Conservation (phyloP, 2,797 vertebrate species). For the Pseudochirops corinnae region DNA sequence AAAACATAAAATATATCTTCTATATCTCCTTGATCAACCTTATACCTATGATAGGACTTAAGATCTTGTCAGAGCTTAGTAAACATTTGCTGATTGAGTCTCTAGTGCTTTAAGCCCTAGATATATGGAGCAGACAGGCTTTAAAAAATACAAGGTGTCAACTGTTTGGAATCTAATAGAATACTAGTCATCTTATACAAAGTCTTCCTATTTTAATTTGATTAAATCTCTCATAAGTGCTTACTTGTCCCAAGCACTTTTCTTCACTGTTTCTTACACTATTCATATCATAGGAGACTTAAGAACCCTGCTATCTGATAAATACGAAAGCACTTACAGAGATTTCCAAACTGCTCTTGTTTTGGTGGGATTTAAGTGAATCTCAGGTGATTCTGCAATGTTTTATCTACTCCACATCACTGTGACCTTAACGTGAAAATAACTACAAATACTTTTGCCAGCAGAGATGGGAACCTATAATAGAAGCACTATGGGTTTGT, state of each 20-base stretch:
- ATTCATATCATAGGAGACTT: slow-evolving; percentile 40
- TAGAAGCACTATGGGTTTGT: neutral
- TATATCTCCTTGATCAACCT: neutral
- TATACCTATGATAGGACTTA: neutral
- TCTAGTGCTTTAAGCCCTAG: neutral
- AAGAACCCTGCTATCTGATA: slow-evolving; percentile 9
- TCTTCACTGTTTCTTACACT: slow-evolving; percentile 49
- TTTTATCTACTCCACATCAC: slow-evolving; percentile 76
- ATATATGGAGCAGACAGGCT: neutral
- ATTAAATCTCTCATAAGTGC: neutral
- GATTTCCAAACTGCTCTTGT: slow-evolving; percentile 44
- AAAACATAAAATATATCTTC: neutral
- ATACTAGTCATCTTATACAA: neutral
- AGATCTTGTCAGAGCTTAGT: neutral
- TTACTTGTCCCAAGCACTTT: slow-evolving; percentile 31
- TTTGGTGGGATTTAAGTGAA: slow-evolving; percentile 53
- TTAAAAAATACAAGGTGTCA: neutral
- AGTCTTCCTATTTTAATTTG: neutral
- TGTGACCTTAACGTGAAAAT: slow-evolving; percentile 73
- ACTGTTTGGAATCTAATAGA: neutral
- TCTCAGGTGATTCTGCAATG: slow-evolving; percentile 59
- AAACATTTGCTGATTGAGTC: neutral
- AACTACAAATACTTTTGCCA: slow-evolving; percentile 79
- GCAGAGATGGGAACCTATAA: slow-evolving; percentile 61
- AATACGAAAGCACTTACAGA: slow-evolving; percentile 44